Evolutionary conservation across 2,888 invertebrate species (phyloP), one percentile per base, ranked within the genome.

Genomic region (Cryptus armator): DNA sequence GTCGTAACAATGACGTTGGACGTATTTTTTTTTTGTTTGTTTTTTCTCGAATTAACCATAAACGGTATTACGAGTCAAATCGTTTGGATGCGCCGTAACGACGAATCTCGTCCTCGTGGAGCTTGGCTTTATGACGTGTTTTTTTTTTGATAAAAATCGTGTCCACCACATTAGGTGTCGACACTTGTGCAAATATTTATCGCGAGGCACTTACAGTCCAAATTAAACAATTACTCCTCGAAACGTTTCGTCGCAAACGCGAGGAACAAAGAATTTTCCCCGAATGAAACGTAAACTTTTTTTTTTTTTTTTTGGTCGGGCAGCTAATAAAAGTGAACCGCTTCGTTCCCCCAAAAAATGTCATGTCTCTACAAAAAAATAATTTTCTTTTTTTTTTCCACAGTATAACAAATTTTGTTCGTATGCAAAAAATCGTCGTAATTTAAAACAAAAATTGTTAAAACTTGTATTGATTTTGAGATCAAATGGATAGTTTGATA

Each of bases 101-200:
- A 75, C 85, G 85, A 85, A 83, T 83, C 84, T 86, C 80, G 86
- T 85, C 82, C 83, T 86, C 87, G 89, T 89, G 89, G 88, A 88
- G 90, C 90, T 90, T 90, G 89, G 89, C 88, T 89, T 89, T 79
- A 88, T 88, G 88, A 87, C 88, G 86, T 87, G 85, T 81, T 81
- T 72, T 46, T 84, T 78, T 66, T 75, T 71, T 53, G 62, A 12
- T 64, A 37, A 70, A 43, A 79, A 81, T 62, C 32, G 59, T 48
- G 37, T 80, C 66, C 43, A 71, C 59, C 68, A 46, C 74, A 80
- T 80, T 56, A 19, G 76, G 53, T 64, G 44, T 24, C 46, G 53
- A 67, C 59, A 59, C 59, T 19, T 59, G 44, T 77, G 80, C 78
- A 67, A 64, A 79, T 32, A n/a, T 19, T 24, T 74, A 64, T 51